Evolutionary conservation across 2,113 vertebrate species (phyloP).

Genomic region (Heterotilapia buettikoferi): DNA sequence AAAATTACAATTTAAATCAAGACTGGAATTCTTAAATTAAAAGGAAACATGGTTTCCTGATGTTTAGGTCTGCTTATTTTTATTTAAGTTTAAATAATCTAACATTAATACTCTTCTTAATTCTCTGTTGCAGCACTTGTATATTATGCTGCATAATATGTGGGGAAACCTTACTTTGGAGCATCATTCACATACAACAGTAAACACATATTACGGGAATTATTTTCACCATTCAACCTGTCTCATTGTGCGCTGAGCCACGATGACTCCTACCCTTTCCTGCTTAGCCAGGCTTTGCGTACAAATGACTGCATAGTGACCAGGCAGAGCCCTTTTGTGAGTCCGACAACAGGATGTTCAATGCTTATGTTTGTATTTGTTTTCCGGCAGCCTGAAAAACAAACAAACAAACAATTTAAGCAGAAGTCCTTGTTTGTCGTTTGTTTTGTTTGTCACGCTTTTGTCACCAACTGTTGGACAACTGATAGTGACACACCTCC

Average conservation of each 20-base stretch:
- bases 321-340: neutral
- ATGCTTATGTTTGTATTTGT: neutral
- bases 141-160: neutral
- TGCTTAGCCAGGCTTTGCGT: neutral
- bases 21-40: neutral
- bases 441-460: neutral
- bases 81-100: neutral
- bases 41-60: neutral
- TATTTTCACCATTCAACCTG: constrained; percentile 41
- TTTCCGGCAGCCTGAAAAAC: neutral
- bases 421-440: neutral
- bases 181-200: neutral
- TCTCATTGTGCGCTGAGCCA: constrained; percentile 36
- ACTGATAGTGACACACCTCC: constrained; percentile 36
- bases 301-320: neutral
- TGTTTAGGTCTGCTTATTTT: neutral
- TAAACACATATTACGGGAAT: neutral
- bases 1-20: neutral
- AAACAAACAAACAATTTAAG: neutral
- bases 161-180: neutral
- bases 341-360: neutral
- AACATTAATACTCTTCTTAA: neutral
- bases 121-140: neutral
- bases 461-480: neutral
- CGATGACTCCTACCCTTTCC: constrained; percentile 5